Evolutionary conservation across 2,113 vertebrate species (phyloP), one percentile per base, ranked within the genome.

Genomic region (Nannobrachium achirus): DNA sequence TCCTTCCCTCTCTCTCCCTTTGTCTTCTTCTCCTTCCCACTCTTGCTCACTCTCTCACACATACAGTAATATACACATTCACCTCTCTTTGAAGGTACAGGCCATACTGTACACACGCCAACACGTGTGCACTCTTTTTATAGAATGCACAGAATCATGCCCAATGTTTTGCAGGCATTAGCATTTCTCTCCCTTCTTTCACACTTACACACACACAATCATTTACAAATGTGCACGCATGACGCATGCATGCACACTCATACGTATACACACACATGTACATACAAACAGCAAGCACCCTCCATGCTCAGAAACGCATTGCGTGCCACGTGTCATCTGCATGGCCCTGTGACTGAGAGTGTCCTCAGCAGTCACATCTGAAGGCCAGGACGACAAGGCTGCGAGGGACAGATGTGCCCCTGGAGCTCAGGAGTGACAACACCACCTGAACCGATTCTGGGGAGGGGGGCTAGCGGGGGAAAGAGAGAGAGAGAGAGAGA

Each of bases 361-460:
- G 60, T 76, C 84, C 68, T 49, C 1, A 51, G 49, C 59, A 58
- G 71, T 66, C 71, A 57, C 82, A 75, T 75, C 72, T 78, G 83
- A 57, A 84, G 46, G 66, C 64, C 56, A 44, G 25, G 25, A 41
- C 33, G 40, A 25, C 0, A 61, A 61, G 50, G 52, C 10, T 62
- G 20, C 52, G 14, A 46, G 60, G 38, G 82, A 86, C 84, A 82
- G 70, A 89, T 85, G 73, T 76, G 82, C 78, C 69, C 84, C 57
- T 39, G 55, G 48, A 39, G 69, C 57, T 74, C 69, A 58, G 2
- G 16, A 62, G 56, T 1, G 20, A 2, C 8, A 0, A 10, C 4
- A 63, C 53, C 68, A 69, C 46, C 75, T 74, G 79, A 83, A 60
- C 71, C 56, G 51, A 67, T 66, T 72, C 58, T n/a, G 13, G 59